These are phyloP conservation scores for Microctenopoma lineatum DNA, from an alignment of 2,797 vertebrate species.

Conservation along the genomic window DNA sequence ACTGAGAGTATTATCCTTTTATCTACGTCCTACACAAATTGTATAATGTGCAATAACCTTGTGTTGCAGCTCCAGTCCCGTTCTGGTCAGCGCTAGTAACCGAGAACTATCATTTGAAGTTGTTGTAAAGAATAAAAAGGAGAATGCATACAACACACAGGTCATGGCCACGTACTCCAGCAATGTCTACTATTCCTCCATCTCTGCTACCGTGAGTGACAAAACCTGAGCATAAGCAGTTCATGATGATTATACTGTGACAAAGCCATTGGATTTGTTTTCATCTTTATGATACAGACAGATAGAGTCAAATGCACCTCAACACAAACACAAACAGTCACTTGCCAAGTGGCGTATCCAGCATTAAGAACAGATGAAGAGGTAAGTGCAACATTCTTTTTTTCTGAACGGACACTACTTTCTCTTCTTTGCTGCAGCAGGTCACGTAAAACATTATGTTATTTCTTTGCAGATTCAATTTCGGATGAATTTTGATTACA, in stretches of 20 bases:
- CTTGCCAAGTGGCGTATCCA: slow-evolving; percentile 89
- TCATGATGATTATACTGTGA: background rate
- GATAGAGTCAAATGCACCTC: slow-evolving; percentile 88
- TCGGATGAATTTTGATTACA: slow-evolving; percentile 90
- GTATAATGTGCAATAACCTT: slow-evolving; percentile 7
- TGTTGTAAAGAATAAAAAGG: slow-evolving; percentile 85
- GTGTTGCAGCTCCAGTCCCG: slow-evolving; percentile 81
- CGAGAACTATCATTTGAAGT: slow-evolving; percentile 85
- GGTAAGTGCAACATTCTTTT: slow-evolving; percentile 66
- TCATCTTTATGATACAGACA: slow-evolving; percentile 69
- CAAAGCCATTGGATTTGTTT: background rate
- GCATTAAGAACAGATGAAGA: slow-evolving; percentile 83
- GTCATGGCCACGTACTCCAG: slow-evolving; percentile 84
- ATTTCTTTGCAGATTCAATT: slow-evolving; percentile 85
- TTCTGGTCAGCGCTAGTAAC: slow-evolving; percentile 85
- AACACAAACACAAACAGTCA: slow-evolving; percentile 76
- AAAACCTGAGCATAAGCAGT: too few species aligned
- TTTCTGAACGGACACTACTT: background rate
- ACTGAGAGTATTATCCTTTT: background rate
- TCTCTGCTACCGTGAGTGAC: slow-evolving; percentile 82
- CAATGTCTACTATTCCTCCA: slow-evolving; percentile 91
- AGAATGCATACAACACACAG: slow-evolving; percentile 91
- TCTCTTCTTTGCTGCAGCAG: background rate
- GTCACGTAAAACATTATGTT: background rate
- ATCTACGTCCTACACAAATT: background rate